Conservation (phyloP, 2,888 invertebrate genomes). For the Rotaria macrura region DNA sequence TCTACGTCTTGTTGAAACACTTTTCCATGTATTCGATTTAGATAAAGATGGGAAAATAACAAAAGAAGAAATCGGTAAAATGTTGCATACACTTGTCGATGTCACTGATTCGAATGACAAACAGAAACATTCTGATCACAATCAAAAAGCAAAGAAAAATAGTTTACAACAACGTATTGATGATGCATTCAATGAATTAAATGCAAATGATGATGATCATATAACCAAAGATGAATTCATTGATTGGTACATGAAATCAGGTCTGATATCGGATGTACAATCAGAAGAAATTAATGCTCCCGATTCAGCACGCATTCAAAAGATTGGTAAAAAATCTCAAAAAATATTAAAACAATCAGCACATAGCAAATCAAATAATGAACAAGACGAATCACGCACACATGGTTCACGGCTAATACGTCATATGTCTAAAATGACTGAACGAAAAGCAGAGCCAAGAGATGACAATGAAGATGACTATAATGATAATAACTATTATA, state of each 20-base stretch:
- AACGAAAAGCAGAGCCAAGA: neutral
- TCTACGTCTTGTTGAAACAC: neutral
- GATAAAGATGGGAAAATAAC: conserved; percentile 10
- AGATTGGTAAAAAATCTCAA: neutral
- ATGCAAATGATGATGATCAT: conserved; percentile 19
- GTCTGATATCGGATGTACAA: neutral
- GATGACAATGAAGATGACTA: neutral
- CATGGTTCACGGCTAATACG: neutral
- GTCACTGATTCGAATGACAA: neutral
- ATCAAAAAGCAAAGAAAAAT: too few relatives aligned
- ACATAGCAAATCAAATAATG: neutral
- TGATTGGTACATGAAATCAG: conserved; percentile 8
- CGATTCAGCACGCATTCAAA: neutral
- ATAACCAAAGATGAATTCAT: conserved; percentile 19
- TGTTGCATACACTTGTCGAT: neutral
- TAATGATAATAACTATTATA: neutral
- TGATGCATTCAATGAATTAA: conserved; percentile 16
- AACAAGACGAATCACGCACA: neutral
- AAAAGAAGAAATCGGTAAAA: conserved; percentile 16
- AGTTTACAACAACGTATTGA: neutral
- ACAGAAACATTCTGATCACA: neutral
- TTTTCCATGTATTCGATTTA: neutral
- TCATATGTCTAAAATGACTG: neutral
- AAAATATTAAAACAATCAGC: neutral
- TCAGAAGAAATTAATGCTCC: neutral